These are phyloP conservation scores for Colletes collaris DNA, from an alignment of 2,888 invertebrate species.

Conservation along the genomic window DNA sequence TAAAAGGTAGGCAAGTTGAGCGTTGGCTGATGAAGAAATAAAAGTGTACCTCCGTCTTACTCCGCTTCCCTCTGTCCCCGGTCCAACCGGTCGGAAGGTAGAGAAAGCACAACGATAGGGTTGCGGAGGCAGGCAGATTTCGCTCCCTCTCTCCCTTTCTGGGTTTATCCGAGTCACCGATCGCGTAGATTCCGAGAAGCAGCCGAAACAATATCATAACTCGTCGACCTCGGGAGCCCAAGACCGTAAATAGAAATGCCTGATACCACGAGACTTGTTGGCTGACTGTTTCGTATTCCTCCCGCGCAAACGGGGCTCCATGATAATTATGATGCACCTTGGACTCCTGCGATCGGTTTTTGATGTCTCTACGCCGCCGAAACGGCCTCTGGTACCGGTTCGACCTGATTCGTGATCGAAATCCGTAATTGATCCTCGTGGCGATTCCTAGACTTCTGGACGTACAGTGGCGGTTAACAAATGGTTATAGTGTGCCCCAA, in stretches of 20 bases:
- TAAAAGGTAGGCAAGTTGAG: constrained; percentile 72
- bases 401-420: constrained; percentile 69
- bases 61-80: constrained; percentile 40
- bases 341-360: constrained; percentile 76
- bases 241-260: constrained; percentile 80
- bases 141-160: constrained; percentile 58
- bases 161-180: constrained; percentile 82
- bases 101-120: constrained; percentile 57
- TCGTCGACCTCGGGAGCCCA: constrained; percentile 78
- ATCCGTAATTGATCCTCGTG: constrained; percentile 60
- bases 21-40: constrained; percentile 78
- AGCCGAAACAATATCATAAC: constrained; percentile 83
- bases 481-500: too few species aligned
- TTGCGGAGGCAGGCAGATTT: constrained; percentile 56
- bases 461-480: too few species aligned
- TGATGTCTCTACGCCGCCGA: constrained; percentile 63
- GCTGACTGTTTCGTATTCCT: constrained; percentile 65
- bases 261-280: constrained; percentile 67
- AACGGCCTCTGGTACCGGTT: constrained; percentile 22
- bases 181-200: constrained; percentile 82
- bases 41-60: constrained; percentile 67
- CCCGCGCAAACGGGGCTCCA: constrained; percentile 65
- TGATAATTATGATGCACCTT: constrained; percentile 80
- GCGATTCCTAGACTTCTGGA: neutral
- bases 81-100: constrained; percentile 53